Evolutionary conservation across 2,113 vertebrate species (phyloP).

Genomic region (Coreoperca whiteheadi): DNA sequence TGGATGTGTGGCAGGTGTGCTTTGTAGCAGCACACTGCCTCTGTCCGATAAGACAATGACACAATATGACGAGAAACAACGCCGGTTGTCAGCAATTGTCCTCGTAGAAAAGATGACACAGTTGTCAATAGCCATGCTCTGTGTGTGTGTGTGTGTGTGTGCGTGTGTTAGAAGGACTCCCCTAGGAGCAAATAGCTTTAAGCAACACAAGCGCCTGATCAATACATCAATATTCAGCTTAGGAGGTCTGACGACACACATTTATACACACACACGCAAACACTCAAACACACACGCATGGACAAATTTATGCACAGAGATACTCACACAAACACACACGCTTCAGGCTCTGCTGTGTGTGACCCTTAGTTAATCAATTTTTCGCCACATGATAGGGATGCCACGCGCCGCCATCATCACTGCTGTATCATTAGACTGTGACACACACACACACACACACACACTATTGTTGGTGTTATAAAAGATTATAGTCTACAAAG

Average conservation of each 20-base stretch:
- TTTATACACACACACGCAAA: constrained; percentile 52
- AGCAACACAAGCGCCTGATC: constrained; percentile 84
- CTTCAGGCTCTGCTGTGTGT: constrained; percentile 70
- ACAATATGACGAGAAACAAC: constrained; percentile 80
- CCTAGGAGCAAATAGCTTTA: constrained; percentile 82
- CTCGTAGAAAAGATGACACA: constrained; percentile 79
- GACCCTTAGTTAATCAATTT: constrained; percentile 83
- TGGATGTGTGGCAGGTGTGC: constrained; percentile 79
- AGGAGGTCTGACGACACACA: constrained; percentile 81
- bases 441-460: constrained; percentile 50
- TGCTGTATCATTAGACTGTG: constrained; percentile 71
- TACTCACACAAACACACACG: constrained; percentile 27
- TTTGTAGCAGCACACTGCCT: constrained; percentile 71
- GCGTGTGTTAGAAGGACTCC: constrained; percentile 74
- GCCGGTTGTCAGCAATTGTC: constrained; percentile 76
- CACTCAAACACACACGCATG: constrained; percentile 34
- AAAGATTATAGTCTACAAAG: constrained; percentile 71
- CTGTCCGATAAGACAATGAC: constrained; percentile 81
- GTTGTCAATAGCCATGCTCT: constrained; percentile 72
- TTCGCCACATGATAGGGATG: constrained; percentile 80
- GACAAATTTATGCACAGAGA: constrained; percentile 29
- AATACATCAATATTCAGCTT: constrained; percentile 88
- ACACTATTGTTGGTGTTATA: constrained; percentile 56
- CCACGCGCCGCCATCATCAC: constrained; percentile 77
- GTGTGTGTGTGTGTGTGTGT: constrained; percentile 31